These are phyloP conservation scores for Scaptodrosophila lebanonensis DNA, from an alignment of 1,140 invertebrate genomes.

Conservation along the genomic window DNA sequence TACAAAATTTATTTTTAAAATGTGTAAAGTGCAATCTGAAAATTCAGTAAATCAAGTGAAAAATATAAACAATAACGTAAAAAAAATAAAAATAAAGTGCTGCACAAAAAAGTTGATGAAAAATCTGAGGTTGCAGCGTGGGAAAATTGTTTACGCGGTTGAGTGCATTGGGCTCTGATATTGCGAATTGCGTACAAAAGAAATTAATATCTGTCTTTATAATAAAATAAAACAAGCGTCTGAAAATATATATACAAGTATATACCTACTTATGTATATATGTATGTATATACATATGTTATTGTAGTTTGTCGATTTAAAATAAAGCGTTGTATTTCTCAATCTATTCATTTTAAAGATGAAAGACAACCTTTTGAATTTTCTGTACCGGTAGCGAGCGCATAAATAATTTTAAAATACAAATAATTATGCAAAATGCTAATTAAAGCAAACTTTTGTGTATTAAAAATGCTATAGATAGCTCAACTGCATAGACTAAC, in stretches of 20 bases:
- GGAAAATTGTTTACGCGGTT: conserved; percentile 51
- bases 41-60: conserved; percentile 26
- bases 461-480: too few relatives aligned
- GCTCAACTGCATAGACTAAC: conserved; percentile 16
- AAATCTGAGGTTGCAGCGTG: conserved; percentile 52
- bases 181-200: conserved; percentile 16
- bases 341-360: too few relatives aligned
- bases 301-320: too few relatives aligned
- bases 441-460: too few relatives aligned
- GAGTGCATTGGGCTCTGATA: conserved; percentile 4
- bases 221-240: conserved; percentile 20
- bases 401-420: too few relatives aligned
- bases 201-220: conserved; percentile 17
- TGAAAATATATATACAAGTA: too few relatives aligned
- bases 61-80: conserved; percentile 16
- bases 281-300: too few relatives aligned
- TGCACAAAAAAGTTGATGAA: conserved; percentile 44
- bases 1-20: conserved; percentile 14
- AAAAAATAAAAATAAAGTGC: not conserved
- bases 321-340: too few relatives aligned
- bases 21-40: conserved; percentile 13
- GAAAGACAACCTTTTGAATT: conserved; percentile 20
- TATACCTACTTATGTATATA: too few relatives aligned
- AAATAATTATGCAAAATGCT: too few relatives aligned
- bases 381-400: too few relatives aligned